Percentiles rank a stretch among this genome's conserved stretches.
These are phyloP conservation scores for Diploptera punctata DNA, from an alignment of 2,888 invertebrate species.

Conservation along the genomic window DNA sequence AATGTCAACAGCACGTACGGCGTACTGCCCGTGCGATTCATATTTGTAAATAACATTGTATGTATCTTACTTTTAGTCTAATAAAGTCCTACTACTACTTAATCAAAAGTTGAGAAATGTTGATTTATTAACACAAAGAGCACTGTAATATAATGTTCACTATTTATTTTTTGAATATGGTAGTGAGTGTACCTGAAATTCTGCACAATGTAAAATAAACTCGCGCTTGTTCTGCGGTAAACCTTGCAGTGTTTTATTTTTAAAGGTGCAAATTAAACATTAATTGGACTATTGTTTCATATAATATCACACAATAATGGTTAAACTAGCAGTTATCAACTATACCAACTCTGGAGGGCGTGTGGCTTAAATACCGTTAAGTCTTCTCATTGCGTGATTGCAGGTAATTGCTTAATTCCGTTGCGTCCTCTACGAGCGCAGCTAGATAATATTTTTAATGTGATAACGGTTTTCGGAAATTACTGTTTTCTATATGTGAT, in stretches of 20 bases:
- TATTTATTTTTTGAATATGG: too few relatives aligned
- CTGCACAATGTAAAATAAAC: background rate
- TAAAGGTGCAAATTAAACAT: conserved; percentile 9
- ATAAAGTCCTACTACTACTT: too few relatives aligned
- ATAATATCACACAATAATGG: background rate
- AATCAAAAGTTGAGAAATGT: too few relatives aligned
- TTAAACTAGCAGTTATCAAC: background rate
- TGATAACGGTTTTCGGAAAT: background rate
- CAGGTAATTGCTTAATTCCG: background rate
- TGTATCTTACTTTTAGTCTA: too few relatives aligned
- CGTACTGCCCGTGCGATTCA: too few relatives aligned
- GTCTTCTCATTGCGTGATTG: background rate
- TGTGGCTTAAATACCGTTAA: background rate
- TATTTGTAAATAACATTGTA: too few relatives aligned
- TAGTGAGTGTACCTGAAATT: background rate
- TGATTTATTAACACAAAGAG: too few relatives aligned
- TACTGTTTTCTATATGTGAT: background rate
- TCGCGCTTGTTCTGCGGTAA: background rate
- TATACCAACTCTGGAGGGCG: background rate
- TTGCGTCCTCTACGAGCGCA: background rate
- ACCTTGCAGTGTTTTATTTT: background rate
- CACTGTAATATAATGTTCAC: too few relatives aligned
- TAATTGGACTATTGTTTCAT: conserved; percentile 4
- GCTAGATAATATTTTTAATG: background rate
- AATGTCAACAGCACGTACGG: too few relatives aligned